A percentile compares a stretch with the other conserved stretches of the same genome.
Conservation (phyloP, 2,888 invertebrate genomes). For the Heteropelma amictum region DNA sequence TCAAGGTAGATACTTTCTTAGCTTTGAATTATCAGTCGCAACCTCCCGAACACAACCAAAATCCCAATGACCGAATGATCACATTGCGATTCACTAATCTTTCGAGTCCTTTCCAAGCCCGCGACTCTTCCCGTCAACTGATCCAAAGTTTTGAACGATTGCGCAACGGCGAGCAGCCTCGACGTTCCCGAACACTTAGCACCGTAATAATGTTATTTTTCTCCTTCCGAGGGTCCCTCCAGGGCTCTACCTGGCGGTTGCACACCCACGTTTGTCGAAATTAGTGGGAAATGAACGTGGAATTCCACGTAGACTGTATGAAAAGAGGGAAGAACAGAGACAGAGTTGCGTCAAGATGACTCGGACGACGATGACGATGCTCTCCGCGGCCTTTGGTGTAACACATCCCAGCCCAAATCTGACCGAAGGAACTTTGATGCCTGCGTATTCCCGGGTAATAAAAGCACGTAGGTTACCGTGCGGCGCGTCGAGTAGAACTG, state of each 20-base stretch:
- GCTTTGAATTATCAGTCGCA: not conserved
- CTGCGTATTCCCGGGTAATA: constrained; percentile 61
- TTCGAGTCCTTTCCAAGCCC: constrained; percentile 23
- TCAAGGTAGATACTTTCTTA: too few relatives aligned
- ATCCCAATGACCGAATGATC: constrained; percentile 25
- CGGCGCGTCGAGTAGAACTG: constrained; percentile 72
- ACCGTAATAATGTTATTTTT: constrained; percentile 22
- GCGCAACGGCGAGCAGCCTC: constrained; percentile 34
- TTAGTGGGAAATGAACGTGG: constrained; percentile 7
- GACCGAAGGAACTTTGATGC: constrained; percentile 34
- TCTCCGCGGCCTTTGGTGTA: too few relatives aligned
- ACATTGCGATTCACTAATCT: constrained; percentile 17
- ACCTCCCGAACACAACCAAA: constrained; percentile 7
- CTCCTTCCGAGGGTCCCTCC: not conserved
- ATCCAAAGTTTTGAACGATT: constrained; percentile 36
- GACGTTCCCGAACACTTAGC: constrained; percentile 24
- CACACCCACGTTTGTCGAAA: constrained; percentile 21
- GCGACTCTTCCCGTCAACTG: too few relatives aligned
- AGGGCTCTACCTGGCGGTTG: constrained; percentile 8
- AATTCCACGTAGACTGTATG: constrained; percentile 12
- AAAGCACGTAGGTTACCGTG: constrained; percentile 72
- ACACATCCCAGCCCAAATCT: constrained; percentile 9
- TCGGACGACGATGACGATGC: constrained; percentile 31
- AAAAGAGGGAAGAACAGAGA: not conserved
- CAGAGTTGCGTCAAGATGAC: constrained; percentile 5